A percentile compares a stretch with the other conserved stretches of the same genome.
Conservation (phyloP, 2,797 vertebrate species). For the Todus mexicanus region DNA sequence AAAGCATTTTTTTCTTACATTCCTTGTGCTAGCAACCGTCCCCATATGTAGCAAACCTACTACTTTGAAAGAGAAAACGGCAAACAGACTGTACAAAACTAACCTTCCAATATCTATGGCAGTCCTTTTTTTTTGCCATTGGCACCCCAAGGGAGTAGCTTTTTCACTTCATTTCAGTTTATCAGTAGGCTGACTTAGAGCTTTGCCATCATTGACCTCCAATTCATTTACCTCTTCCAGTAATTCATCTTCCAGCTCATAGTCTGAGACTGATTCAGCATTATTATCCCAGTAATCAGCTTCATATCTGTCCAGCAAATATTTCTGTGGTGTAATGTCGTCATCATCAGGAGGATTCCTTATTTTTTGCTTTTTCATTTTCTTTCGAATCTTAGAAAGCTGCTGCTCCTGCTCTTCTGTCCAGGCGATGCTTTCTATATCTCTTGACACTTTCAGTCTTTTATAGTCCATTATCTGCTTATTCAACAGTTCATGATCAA, state of each 20-base stretch:
- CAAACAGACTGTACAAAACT: not conserved
- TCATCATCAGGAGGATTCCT: conserved; percentile 25
- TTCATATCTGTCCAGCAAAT: conserved; percentile 44
- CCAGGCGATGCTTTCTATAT: not conserved
- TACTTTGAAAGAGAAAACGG: not conserved
- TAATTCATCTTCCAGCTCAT: conserved; percentile 15
- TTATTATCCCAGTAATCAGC: conserved; percentile 16
- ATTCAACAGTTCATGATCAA: conserved; percentile 80
- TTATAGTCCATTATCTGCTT: conserved; percentile 82
- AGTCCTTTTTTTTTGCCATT: not conserved
- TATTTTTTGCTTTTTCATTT: conserved; percentile 61
- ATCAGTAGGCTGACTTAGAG: not conserved
- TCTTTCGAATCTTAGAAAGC: conserved; percentile 61
- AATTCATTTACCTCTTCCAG: not conserved
- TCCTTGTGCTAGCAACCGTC: not conserved
- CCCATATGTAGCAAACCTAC: not conserved
- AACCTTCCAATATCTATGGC: not conserved
- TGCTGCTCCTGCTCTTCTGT: conserved; percentile 59
- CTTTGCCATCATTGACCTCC: not conserved
- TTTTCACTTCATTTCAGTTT: conserved; percentile 16
- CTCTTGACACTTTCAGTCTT: conserved; percentile 42
- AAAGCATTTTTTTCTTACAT: not conserved
- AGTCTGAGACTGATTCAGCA: not conserved
- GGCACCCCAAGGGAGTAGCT: not conserved
- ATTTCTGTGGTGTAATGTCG: conserved; percentile 62